Evolutionary conservation across 2,888 invertebrate genomes (phyloP).

Genomic region (Copidosoma aretas): DNA sequence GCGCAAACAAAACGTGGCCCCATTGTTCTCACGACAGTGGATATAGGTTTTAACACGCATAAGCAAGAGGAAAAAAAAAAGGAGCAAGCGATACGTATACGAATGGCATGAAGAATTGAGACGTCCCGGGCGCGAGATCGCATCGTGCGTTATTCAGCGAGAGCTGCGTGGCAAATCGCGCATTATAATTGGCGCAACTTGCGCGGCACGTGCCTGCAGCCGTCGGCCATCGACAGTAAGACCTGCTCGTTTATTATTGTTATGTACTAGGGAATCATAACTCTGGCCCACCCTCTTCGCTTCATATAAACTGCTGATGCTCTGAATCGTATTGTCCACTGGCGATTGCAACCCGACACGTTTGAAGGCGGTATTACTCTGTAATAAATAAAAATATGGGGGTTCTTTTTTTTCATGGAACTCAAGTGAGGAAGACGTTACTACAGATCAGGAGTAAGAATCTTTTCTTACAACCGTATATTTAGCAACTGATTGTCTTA

Average conservation of each 20-base stretch:
- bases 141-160: conserved; percentile 3
- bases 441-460: too few species aligned
- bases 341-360: conserved; percentile 37
- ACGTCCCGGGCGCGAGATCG: conserved; percentile 43
- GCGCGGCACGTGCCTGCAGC: conserved; percentile 51
- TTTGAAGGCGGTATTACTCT: too few species aligned
- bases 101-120: background rate
- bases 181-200: conserved; percentile 56
- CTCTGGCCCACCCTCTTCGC: conserved; percentile 43
- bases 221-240: conserved; percentile 53
- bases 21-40: too few species aligned
- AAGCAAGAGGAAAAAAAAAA: too few species aligned
- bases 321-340: conserved; percentile 61
- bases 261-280: conserved; percentile 55
- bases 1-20: too few species aligned
- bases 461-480: too few species aligned
- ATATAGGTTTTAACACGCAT: too few species aligned
- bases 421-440: too few species aligned
- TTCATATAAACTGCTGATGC: conserved; percentile 41
- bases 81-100: too few species aligned
- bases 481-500: too few species aligned
- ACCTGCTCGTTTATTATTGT: conserved; percentile 62
- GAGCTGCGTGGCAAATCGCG: conserved; percentile 56
- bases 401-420: too few species aligned
- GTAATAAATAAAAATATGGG: too few species aligned